Conservation (phyloP, 2,113 vertebrate genomes). For the Varanus komodoensis region DNA sequence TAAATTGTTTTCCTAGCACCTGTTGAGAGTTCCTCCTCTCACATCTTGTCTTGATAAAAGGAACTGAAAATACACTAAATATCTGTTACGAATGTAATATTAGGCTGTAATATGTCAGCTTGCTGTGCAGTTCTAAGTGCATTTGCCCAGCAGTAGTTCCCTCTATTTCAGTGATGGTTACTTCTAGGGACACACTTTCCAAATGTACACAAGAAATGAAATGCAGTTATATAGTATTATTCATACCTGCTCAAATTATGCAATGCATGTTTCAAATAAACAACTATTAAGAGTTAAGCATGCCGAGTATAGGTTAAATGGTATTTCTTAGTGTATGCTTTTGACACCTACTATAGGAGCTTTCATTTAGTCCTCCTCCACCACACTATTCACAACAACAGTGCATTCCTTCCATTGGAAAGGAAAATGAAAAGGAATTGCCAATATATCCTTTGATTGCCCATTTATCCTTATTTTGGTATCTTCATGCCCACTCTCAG, state of each 20-base stretch:
- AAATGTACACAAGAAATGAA: too few relatives aligned
- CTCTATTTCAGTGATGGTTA: neutral
- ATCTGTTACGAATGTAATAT: neutral
- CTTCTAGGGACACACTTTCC: neutral
- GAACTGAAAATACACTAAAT: neutral
- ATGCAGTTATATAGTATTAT: too few relatives aligned
- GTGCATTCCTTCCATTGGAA: neutral
- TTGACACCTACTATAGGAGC: neutral
- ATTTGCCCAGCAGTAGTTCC: neutral
- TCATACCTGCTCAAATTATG: too few relatives aligned
- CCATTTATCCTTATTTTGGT: neutral
- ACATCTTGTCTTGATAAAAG: neutral
- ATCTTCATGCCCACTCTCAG: neutral
- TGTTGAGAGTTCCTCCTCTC: neutral
- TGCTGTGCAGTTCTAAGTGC: neutral
- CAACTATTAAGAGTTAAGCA: neutral
- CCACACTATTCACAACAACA: neutral
- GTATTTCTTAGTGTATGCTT: neutral
- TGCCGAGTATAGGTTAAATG: neutral
- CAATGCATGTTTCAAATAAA: too few relatives aligned
- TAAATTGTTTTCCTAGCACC: neutral
- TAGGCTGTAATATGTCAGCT: neutral
- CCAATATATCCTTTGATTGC: neutral
- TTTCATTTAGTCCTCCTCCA: neutral
- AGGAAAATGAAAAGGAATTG: neutral